Base-by-base conservation (phyloP, 2,888 invertebrate genomes). In the Agonopterix subpropinquella region DNA sequence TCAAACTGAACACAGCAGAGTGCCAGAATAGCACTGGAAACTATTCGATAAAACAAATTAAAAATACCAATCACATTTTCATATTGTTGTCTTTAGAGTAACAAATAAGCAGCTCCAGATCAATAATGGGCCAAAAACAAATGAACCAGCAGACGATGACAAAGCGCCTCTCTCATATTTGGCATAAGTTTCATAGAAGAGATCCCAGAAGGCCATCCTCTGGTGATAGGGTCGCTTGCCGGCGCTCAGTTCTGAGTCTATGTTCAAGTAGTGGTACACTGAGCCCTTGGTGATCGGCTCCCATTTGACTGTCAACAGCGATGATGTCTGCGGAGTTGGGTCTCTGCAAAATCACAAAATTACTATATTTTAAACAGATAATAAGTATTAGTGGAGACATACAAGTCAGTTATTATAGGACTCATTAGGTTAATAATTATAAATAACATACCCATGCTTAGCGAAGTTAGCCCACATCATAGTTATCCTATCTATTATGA, bases 391-490 rank as follows among this genome's bases (percentile, higher is more conserved):
- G 11, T 15, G 11, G 11, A 15, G 11, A 18, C 36, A 9, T 37
- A 37, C 37, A 9, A 39, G 10, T 4, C 4, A 10, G 39, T n/a
- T 39, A 39, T n/a, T 4, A 39, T n/a, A 9, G 10, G 1, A 9
- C 9, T 39, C 39, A 39, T 28, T 28, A 5, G 28, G 5, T 28
- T 28, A 18, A 28, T 28, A 18, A 28, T 28, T 28, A 28, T 28
- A 28, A 28, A 5, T 28, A 9, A 58, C 61, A 44, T 63, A 83
- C 84, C 77, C 64, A 45, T 65, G 71, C 61, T 82, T 84, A 0
- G 63, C 79, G 47, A 82, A 83, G 51, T 84, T 84, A 0, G 84
- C 69, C 83, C 83, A 84, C 65, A 84, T 62, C 0, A 67, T 67
- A 0, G 81, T 82, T 55, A 84, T 70, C 13, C 68, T 64, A 47